These are phyloP conservation scores for Nephrotoma flavescens DNA, from an alignment of 2,888 invertebrate genomes.

Conservation along the genomic window DNA sequence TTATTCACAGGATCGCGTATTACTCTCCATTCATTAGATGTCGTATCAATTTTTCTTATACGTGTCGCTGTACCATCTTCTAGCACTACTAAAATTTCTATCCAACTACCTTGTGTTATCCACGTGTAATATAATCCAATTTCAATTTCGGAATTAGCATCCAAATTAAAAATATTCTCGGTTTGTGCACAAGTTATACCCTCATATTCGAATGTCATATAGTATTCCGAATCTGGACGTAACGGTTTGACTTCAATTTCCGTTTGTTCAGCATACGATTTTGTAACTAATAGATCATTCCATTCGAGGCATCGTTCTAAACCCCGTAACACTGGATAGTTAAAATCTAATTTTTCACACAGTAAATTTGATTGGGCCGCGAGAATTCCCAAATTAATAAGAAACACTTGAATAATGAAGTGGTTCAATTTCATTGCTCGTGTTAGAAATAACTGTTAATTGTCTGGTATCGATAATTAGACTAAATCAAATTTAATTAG, in stretches of 20 bases:
- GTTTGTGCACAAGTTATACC: background rate
- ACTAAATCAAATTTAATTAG: background rate
- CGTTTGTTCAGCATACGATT: background rate
- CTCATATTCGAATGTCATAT: background rate
- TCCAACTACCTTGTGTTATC: background rate
- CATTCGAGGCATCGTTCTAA: background rate
- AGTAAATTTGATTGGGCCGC: background rate
- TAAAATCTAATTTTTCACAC: background rate
- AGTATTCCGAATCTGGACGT: background rate
- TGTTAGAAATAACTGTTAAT: background rate
- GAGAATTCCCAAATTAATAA: background rate
- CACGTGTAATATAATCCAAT: background rate
- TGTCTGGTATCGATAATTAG: background rate
- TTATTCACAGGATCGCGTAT: background rate
- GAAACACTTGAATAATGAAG: background rate
- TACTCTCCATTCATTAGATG: background rate
- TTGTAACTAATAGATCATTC: background rate
- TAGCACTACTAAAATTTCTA: background rate
- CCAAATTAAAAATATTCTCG: background rate
- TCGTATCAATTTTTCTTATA: background rate
- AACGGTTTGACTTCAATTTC: background rate
- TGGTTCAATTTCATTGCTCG: background rate
- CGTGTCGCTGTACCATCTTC: background rate
- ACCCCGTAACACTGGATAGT: background rate
- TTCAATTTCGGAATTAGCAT: background rate